Evolutionary conservation across 2,888 invertebrate genomes (phyloP).

Genomic region (Dryadula phaetusa): DNA sequence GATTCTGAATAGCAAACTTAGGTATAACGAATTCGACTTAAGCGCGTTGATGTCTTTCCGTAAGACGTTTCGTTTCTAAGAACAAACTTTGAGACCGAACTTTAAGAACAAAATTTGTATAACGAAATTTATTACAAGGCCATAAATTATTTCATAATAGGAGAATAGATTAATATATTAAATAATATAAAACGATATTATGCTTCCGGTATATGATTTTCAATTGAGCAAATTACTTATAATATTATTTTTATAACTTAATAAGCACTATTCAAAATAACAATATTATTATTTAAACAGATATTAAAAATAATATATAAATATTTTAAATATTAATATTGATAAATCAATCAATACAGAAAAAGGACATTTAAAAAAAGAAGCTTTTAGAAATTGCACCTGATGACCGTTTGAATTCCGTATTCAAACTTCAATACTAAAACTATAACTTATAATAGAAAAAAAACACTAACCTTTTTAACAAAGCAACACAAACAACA

Average conservation of each 20-base stretch:
- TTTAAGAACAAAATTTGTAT: too few species aligned
- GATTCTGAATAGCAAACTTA: neutral
- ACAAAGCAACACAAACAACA: slow-evolving; percentile 60
- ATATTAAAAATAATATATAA: neutral
- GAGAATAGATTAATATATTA: slow-evolving; percentile 8
- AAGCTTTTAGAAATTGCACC: slow-evolving; percentile 28
- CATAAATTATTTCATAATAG: neutral
- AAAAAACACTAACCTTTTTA: slow-evolving; percentile 61
- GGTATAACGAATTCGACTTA: slow-evolving; percentile 28
- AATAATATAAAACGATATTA: neutral
- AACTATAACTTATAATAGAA: slow-evolving; percentile 20
- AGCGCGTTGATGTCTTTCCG: slow-evolving; percentile 75
- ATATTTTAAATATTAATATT: too few species aligned
- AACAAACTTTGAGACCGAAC: slow-evolving; percentile 13
- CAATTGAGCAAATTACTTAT: neutral
- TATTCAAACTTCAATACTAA: slow-evolving; percentile 26
- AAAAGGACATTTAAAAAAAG: neutral
- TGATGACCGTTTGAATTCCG: slow-evolving; percentile 36
- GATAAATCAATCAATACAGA: neutral
- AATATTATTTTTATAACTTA: neutral
- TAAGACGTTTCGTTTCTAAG: slow-evolving; percentile 48
- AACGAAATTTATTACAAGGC: slow-evolving; percentile 16
- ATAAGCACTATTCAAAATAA: neutral
- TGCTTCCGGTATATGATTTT: neutral
- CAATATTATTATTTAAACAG: neutral